A percentile compares a stretch with the other conserved stretches of the same genome.
phyloP scores from a whole-genome alignment of 2,888 invertebrate genomes.

The Drosophila pseudotalamancana region DNA sequence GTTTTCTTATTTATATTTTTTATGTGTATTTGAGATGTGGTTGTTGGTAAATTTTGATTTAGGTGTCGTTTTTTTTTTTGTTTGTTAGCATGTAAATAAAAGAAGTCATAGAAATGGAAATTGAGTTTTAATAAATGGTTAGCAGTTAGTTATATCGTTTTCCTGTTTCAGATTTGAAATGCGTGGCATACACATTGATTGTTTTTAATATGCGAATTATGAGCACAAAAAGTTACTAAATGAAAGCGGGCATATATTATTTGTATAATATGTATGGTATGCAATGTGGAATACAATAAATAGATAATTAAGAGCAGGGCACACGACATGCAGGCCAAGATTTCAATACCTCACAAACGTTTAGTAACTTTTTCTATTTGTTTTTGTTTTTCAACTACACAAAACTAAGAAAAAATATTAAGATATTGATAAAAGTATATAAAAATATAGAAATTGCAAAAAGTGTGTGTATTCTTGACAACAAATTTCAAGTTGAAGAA shows the following conservation, averaged over 20 bases:
- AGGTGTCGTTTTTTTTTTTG: conserved; percentile 21
- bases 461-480: conserved; percentile 12
- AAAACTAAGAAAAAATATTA: conserved; percentile 7
- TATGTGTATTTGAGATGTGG: conserved; percentile 39
- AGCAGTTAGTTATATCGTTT: conserved; percentile 65
- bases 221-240: conserved; percentile 74
- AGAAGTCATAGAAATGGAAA: conserved; percentile 77
- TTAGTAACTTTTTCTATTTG: conserved; percentile 68
- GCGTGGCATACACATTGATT: conserved; percentile 27
- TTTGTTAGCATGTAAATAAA: conserved; percentile 78
- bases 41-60: conserved; percentile 37
- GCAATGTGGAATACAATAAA: conserved; percentile 35
- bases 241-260: conserved; percentile 54
- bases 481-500: conserved; percentile 27
- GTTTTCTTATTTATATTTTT: conserved; percentile 18
- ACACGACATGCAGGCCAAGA: conserved; percentile 65
- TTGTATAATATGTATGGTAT: conserved; percentile 14
- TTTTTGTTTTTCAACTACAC: conserved; percentile 17
- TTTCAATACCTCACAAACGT: conserved; percentile 43
- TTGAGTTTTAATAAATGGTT: conserved; percentile 73
- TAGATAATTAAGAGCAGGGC: conserved; percentile 47
- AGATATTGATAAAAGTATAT: neutral
- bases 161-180: conserved; percentile 19
- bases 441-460: conserved; percentile 13
- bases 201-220: conserved; percentile 52